Evolutionary conservation across 2,113 vertebrate genomes (phyloP).

Genomic region (Ahaetulla prasina): DNA sequence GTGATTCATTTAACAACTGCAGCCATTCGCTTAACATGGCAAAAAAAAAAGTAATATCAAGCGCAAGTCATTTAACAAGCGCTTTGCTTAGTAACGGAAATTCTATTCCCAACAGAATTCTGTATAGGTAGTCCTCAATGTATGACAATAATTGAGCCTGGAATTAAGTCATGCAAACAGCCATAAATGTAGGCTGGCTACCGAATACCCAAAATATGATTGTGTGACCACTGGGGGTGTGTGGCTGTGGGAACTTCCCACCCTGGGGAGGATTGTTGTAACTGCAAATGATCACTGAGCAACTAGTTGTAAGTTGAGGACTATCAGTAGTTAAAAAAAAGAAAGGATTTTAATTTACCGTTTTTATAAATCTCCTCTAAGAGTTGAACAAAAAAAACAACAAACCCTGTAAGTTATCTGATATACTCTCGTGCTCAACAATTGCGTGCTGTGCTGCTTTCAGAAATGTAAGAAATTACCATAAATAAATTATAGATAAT

Average conservation of each 20-base stretch:
- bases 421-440: too few species aligned
- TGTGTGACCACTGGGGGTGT: not conserved
- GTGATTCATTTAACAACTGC: too few species aligned
- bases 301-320: not conserved
- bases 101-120: too few species aligned
- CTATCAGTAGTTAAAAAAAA: not conserved
- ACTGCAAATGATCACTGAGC: not conserved
- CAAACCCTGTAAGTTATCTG: not conserved
- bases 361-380: accelerated
- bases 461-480: not conserved
- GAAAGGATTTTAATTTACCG: not conserved
- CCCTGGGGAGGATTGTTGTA: too few species aligned
- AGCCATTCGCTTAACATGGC: too few species aligned
- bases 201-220: not conserved
- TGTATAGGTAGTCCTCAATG: too few species aligned
- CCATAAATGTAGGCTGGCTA: not conserved
- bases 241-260: not conserved
- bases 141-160: too few species aligned
- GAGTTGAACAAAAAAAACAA: not conserved
- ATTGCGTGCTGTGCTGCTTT: not conserved
- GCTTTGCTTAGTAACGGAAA: too few species aligned
- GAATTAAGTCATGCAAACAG: not conserved
- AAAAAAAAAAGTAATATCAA: too few species aligned
- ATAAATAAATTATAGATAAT: not conserved
- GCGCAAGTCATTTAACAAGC: too few species aligned